Base-by-base conservation (phyloP, 2,888 invertebrate species). In the Ramazzottius varieornatus region DNA sequence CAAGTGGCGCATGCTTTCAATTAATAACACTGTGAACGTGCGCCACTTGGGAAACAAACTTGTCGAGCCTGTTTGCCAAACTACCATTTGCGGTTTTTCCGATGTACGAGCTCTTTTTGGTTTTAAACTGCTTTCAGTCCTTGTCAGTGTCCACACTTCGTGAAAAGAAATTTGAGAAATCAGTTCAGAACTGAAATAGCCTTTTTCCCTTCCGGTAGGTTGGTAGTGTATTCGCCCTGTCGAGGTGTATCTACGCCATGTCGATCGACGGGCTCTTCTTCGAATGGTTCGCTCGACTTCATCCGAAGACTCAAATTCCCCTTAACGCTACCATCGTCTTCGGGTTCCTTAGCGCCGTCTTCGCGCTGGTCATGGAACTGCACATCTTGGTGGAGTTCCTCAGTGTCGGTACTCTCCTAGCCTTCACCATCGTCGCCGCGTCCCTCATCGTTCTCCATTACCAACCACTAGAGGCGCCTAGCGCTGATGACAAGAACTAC, bases 381-480 rank as follows among this genome's bases (percentile, higher is more conserved):
- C 84, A 87, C 70, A 88, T 88, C 70, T 78, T 92, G 54, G 89
- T 92, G 0, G 90, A 92, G 73, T 90, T 92, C 73, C 89, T 92
- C 88, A 90, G 90, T 1, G 91, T 92, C 72, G 76, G 75, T 0
- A 88, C 88, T 0, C 78, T 89, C 65, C 75, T 88, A 70, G 88
- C 89, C 0, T 91, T 91, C 74, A 89, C 89, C 1, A 88, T 91
- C 68, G 91, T 92, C 1, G 88, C 89, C 69, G 88, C 88, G 20
- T 85, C 86, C 68, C 87, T 91, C 2, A 87, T 92, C 66, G 84
- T 91, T 64, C 77, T 91, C 65, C 81, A 90, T 64, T 90, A 90
- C 72, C 80, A 84, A 1, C 85, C 85, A 0, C 74, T 66, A 4
- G 64, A 65, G 63, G 66, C 66, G 24, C 65, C 64, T 46, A 68